Percentiles rank a stretch among this genome's conserved stretches.
These are phyloP conservation scores for Deroplatys truncata DNA, from an alignment of 2,888 invertebrate genomes.

Conservation along the genomic window DNA sequence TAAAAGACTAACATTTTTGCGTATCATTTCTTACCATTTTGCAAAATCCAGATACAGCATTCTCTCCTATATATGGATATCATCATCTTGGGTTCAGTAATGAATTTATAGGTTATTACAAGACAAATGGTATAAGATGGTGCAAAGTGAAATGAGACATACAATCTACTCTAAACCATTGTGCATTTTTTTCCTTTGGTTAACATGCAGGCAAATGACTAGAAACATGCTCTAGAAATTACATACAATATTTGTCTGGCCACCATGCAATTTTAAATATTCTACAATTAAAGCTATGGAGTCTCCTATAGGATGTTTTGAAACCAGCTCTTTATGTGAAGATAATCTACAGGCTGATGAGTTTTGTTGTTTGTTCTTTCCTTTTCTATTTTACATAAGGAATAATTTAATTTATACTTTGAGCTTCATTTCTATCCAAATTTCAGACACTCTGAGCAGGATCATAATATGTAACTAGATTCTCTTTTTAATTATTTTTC, in stretches of 20 bases:
- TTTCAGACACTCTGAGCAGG: too few species aligned
- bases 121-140: background rate
- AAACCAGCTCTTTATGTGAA: too few species aligned
- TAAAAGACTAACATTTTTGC: background rate
- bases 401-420: too few species aligned
- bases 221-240: background rate
- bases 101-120: background rate
- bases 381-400: too few species aligned
- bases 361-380: too few species aligned
- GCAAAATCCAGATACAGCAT: background rate
- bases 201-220: background rate
- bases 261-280: background rate
- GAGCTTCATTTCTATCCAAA: too few species aligned
- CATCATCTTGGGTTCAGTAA: background rate
- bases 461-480: too few species aligned
- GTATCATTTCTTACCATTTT: background rate
- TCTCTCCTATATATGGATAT: background rate
- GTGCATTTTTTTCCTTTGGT: background rate
- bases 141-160: background rate
- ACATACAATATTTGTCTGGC: background rate
- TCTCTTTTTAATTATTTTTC: too few species aligned
- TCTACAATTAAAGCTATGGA: background rate
- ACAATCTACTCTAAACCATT: background rate
- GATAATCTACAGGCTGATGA: too few species aligned
- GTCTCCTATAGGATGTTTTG: too few species aligned